Evolutionary conservation across 2,888 invertebrate species (phyloP), one percentile per base, ranked within the genome.

Genomic region (Chloromyia formosa): DNA sequence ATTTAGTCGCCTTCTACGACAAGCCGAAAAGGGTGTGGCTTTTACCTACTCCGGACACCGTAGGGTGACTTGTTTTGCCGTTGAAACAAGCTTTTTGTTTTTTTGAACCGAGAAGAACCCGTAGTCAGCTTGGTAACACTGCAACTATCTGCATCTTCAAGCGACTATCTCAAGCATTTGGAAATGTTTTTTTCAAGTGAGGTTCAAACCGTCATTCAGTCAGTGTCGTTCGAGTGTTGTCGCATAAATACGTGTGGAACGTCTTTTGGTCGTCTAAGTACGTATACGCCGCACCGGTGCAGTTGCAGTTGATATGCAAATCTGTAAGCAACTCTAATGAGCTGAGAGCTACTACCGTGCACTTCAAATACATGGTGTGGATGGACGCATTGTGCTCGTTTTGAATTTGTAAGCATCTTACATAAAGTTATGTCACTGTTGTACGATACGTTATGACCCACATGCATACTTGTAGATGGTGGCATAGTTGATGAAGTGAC

Each of bases 301-400:
- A 60, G 60, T 62, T 62, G 62, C 62, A 16, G 62, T 35, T 62
- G 35, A 62, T 62, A 62, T 62, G 62, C 62, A 62, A 62, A 62
- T 62, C 40, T 18, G 20, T n/a, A 23, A 62, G 40, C 62, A 23
- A 23, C 35, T 40, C 62, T 62, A 62, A 62, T 62, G 62, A 62
- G 62, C 23, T 35, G 27, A 35, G 27, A 35, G 27, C 27, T 62
- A 40, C 62, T 18, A 40, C 40, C 18, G 16, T n/a, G 18, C 62
- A 40, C 40, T 62, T n/a, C 7, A 7, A 5, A 23, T 62, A 40
- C 10, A 12, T 49, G 16, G 49, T 49, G 49, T 49, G 10, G 49
- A 49, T 49, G 40, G 62, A 62, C 40, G 62, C 62, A 62, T 62
- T 35, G 62, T 40, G 62, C 62, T 9, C 62, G 62, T 23, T 18